Conservation (phyloP, 2,113 vertebrate genomes). For the Galeopterus variegatus region DNA sequence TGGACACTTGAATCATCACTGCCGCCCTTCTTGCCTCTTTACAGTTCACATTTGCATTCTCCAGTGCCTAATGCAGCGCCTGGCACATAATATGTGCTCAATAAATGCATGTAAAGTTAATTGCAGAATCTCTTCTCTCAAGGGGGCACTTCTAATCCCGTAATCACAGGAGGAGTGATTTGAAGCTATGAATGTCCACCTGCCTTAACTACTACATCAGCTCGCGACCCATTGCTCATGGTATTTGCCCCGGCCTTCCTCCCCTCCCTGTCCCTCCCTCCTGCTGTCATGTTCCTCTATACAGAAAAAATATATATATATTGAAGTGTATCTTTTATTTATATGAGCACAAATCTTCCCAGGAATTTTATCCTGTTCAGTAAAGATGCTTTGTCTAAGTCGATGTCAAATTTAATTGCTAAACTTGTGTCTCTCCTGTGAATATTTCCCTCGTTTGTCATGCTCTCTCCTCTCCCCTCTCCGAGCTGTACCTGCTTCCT, state of each 20-base stretch:
- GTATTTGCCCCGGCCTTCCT: neutral
- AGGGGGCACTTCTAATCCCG: neutral
- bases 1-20: neutral
- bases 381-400: slow-evolving; percentile 44
- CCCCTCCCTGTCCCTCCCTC: neutral
- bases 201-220: neutral
- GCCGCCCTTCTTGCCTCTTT: neutral
- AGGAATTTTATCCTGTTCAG: slow-evolving; percentile 37
- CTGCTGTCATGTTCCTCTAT: neutral
- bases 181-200: neutral
- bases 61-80: neutral
- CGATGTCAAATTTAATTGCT: slow-evolving; percentile 42
- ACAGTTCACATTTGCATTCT: neutral
- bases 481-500: neutral
- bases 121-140: neutral
- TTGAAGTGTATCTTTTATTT: neutral
- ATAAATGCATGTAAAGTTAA: neutral
- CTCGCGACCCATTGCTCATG: neutral
- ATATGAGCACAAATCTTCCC: neutral
- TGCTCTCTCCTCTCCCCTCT: neutral
- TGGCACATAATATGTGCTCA: no score
- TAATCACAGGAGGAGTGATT: neutral
- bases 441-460: neutral
- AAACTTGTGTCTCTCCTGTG: slow-evolving; percentile 21
- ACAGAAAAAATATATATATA: neutral